Base-by-base conservation (phyloP, 2,113 vertebrate species). In the Odontophorus gujanensis region DNA sequence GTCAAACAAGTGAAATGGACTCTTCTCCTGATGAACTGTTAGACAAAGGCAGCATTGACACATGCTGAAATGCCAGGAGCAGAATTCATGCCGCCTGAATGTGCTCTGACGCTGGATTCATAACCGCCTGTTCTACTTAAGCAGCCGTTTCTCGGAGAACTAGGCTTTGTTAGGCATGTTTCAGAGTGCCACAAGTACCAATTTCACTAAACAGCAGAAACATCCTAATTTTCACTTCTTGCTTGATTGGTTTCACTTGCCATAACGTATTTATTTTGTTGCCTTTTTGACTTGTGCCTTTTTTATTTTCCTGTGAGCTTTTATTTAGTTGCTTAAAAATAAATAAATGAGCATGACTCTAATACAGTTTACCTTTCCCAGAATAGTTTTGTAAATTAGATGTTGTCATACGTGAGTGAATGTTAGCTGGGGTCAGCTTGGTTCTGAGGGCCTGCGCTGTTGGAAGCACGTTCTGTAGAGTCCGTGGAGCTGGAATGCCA, bases 171-270 rank as follows among this genome's bases (percentile, higher is more conserved):
- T 67, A 51, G 68, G 43, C 72, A 85, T 78, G 81, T 92, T 85
- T 73, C 67, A 21, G 51, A 47, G 55, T 81, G 87, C 75, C 50
- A 73, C 92, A 91, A 87, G 85, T 94, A 81, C 48, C 85, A 63
- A 89, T 90, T 89, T 94, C 89, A 92, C 87, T 91, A 62, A 86
- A 47, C 32, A 63, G 25, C 50, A 48, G 80, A 85, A 94, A 89
- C 72, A 62, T 69, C n/a, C 85, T 87, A 45, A 82, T 94, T 91
- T 95, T 95, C 79, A 73, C 91, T 93, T 94, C 94, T 96, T 81
- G 87, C 89, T 95, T 79, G 69, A 58, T 95, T 94, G 66, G 77
- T 94, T 94, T 95, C 86, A 69, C 69, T 93, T 84, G n/a, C 62
- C 42, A 38, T 88, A 81, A 84, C n/a, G 83, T 80, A 59, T 40